phyloP scores from a whole-genome alignment of 2,113 vertebrate genomes.

The Lepisosteus osseus region DNA sequence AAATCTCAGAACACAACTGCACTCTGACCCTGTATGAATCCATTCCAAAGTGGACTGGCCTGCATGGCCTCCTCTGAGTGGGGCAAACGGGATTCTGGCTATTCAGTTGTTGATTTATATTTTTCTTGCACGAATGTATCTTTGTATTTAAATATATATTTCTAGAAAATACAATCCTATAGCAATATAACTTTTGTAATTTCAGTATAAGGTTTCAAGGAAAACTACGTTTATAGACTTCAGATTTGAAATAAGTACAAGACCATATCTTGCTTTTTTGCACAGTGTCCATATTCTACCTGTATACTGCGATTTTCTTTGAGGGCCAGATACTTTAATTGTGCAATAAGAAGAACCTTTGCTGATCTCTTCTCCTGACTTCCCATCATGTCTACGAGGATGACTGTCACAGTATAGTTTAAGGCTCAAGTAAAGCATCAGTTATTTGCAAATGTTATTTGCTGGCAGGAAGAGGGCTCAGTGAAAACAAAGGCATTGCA shows the following conservation, averaged over 20 bases:
- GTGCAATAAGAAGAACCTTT: neutral
- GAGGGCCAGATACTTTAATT: conserved; percentile 16
- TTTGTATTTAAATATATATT: conserved; percentile 31
- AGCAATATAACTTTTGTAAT: conserved; percentile 29
- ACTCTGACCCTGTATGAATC: neutral
- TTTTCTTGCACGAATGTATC: conserved; percentile 28
- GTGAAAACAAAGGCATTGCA: no score
- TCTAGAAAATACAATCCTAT: conserved; percentile 7
- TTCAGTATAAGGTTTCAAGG: conserved; percentile 43
- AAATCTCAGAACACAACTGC: neutral
- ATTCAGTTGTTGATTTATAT: conserved; percentile 11
- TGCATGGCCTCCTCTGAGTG: conserved; percentile 2
- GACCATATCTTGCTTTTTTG: conserved; percentile 49
- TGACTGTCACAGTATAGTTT: no score
- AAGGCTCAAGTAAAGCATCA: no score
- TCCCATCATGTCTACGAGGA: no score
- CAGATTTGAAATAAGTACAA: conserved; percentile 39
- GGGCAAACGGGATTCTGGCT: neutral
- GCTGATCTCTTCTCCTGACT: conserved; percentile 8
- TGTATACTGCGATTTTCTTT: conserved; percentile 25
- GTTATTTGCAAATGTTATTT: no score
- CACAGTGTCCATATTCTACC: conserved; percentile 41
- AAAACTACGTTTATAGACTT: conserved; percentile 29
- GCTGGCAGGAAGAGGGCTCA: no score
- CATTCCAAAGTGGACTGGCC: neutral